A percentile compares a stretch with the other conserved stretches of the same genome.
Conservation (phyloP, 1,140 invertebrate species). For the Bombus waltoni region DNA sequence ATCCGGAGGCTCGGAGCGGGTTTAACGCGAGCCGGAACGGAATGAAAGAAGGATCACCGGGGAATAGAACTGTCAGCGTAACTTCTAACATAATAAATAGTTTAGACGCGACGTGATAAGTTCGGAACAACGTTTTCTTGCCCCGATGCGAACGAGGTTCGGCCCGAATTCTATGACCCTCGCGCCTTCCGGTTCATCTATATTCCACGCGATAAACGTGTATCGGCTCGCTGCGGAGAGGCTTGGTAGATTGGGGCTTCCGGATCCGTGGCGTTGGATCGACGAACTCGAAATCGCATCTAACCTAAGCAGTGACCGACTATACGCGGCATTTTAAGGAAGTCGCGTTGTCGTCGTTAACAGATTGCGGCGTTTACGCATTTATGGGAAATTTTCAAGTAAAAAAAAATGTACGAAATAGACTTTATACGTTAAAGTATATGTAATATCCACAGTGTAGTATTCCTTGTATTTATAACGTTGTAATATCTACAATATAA, state of each 20-base stretch:
- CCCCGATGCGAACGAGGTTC: neutral
- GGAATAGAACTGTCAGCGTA: constrained; percentile 46
- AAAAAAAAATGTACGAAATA: no score
- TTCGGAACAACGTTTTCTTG: neutral
- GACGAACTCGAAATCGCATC: neutral
- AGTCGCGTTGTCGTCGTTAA: no score
- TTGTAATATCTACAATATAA: no score
- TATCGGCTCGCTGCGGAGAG: neutral
- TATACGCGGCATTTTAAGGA: no score
- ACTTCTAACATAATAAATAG: constrained; percentile 49
- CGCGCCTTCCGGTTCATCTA: neutral
- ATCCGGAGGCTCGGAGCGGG: constrained; percentile 13
- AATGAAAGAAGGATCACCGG: constrained; percentile 10
- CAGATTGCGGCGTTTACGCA: no score
- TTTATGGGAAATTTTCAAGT: no score
- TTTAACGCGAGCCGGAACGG: neutral
- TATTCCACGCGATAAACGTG: constrained; percentile 18
- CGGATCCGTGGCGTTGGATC: neutral
- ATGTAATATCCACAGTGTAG: no score
- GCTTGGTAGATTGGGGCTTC: neutral
- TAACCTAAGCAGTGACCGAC: no score
- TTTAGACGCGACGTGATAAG: constrained; percentile 33
- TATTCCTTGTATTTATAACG: no score
- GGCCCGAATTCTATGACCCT: neutral
- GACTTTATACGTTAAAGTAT: no score